Percentiles rank a stretch among this genome's conserved stretches.
phyloP scores from a whole-genome alignment of 2,113 vertebrate genomes.

The Python bivittatus region DNA sequence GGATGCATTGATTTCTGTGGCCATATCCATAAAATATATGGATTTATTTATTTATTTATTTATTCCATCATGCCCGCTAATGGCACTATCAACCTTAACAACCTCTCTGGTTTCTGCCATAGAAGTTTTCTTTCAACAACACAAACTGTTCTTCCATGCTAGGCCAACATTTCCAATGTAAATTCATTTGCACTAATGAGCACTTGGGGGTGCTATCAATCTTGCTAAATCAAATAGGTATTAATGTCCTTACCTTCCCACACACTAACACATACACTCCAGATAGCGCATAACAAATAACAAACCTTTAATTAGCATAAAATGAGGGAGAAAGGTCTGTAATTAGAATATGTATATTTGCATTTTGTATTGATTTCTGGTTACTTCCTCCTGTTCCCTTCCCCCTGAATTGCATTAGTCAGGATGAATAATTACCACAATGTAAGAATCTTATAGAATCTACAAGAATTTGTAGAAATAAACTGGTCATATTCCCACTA shows the following conservation, averaged over 20 bases:
- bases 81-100: not conserved
- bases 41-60: not conserved
- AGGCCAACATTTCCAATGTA: not conserved
- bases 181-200: conserved; percentile 26
- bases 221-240: conserved; percentile 17
- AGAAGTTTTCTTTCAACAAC: not conserved
- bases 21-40: not conserved
- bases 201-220: conserved; percentile 29
- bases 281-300: not conserved
- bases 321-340: not conserved
- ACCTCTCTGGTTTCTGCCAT: not conserved
- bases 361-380: not conserved
- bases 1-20: not conserved
- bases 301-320: not conserved
- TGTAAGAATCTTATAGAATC: not conserved
- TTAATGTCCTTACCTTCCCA: not conserved
- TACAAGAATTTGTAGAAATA: not conserved
- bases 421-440: not conserved
- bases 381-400: not conserved
- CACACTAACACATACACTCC: not conserved
- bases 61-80: too few relatives aligned
- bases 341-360: conserved; percentile 1
- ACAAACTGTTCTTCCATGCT: not conserved
- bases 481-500: not conserved
- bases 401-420: not conserved